A percentile compares a stretch with the other conserved stretches of the same genome.
phyloP scores from a whole-genome alignment of 2,888 invertebrate genomes.

The Ormyrus rosae region DNA sequence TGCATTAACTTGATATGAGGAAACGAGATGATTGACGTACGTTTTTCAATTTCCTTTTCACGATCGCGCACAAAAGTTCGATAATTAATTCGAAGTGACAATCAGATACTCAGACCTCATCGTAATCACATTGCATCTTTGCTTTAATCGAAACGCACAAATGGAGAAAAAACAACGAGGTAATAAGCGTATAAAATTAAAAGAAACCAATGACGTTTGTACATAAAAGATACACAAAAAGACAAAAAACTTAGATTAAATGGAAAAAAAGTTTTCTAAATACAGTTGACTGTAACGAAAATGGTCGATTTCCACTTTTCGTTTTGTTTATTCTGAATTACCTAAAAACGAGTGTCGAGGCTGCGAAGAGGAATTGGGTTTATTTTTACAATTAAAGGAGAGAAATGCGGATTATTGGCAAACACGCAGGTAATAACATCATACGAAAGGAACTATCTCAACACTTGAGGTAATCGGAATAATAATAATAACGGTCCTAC shows the following conservation, averaged over 20 bases:
- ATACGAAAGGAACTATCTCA: slow-evolving; percentile 70
- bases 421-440: slow-evolving; percentile 29
- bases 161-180: slow-evolving; percentile 37
- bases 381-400: slow-evolving; percentile 8
- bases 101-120: neutral
- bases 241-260: slow-evolving; percentile 39
- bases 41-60: neutral
- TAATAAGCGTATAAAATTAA: slow-evolving; percentile 54
- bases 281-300: slow-evolving; percentile 35
- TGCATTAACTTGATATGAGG: slow-evolving; percentile 4
- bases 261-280: slow-evolving; percentile 19
- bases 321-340: slow-evolving; percentile 41
- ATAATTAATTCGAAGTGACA: slow-evolving; percentile 10
- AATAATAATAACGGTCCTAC: slow-evolving; percentile 63
- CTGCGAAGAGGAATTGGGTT: slow-evolving; percentile 14
- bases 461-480: slow-evolving; percentile 71
- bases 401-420: slow-evolving; percentile 24
- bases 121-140: slow-evolving; percentile 35
- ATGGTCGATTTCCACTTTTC: slow-evolving; percentile 25
- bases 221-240: slow-evolving; percentile 33
- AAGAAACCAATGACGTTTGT: slow-evolving; percentile 49
- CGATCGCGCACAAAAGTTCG: neutral
- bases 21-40: slow-evolving; percentile 18
- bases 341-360: slow-evolving; percentile 47
- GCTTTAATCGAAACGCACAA: slow-evolving; percentile 16